Conservation (phyloP, 2,888 invertebrate species). For the Lagria hirta region DNA sequence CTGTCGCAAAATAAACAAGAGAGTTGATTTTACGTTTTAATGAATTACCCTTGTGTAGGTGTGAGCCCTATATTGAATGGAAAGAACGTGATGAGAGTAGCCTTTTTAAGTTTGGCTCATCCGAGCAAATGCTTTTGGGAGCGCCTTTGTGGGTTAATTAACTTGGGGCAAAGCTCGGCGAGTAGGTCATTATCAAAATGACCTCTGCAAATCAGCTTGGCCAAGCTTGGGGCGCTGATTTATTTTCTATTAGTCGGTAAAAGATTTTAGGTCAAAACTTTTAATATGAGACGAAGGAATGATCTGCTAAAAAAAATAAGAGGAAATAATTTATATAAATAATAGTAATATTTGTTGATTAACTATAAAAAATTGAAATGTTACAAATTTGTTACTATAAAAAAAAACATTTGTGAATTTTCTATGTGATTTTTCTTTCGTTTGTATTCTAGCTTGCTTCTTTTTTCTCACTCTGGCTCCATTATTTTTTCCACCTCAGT, state of each 20-base stretch:
- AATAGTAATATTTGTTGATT: too few relatives aligned
- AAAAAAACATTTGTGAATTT: too few relatives aligned
- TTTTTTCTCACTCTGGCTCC: too few relatives aligned
- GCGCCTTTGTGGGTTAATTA: conserved; percentile 42
- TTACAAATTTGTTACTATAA: neutral
- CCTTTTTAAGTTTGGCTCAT: conserved; percentile 17
- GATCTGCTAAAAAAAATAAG: too few relatives aligned
- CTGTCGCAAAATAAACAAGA: conserved; percentile 8
- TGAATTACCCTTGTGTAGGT: conserved; percentile 14
- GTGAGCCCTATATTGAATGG: conserved; percentile 13
- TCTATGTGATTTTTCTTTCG: too few relatives aligned
- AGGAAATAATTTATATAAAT: too few relatives aligned
- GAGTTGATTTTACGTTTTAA: conserved; percentile 13
- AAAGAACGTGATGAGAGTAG: conserved; percentile 7
- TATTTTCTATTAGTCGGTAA: conserved; percentile 43
- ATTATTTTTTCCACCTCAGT: too few relatives aligned
- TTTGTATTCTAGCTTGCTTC: too few relatives aligned
- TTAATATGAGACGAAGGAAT: too few relatives aligned
- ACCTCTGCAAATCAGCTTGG: conserved; percentile 43
- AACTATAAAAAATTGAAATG: too few relatives aligned
- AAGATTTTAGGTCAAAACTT: too few relatives aligned
- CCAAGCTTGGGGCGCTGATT: conserved; percentile 36
- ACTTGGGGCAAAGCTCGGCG: conserved; percentile 38
- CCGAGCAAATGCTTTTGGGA: conserved; percentile 12
- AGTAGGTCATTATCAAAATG: conserved; percentile 45